Evolutionary conservation across 2,797 vertebrate genomes (phyloP), one percentile per base, ranked within the genome.

Genomic region (Scolopax rusticola): DNA sequence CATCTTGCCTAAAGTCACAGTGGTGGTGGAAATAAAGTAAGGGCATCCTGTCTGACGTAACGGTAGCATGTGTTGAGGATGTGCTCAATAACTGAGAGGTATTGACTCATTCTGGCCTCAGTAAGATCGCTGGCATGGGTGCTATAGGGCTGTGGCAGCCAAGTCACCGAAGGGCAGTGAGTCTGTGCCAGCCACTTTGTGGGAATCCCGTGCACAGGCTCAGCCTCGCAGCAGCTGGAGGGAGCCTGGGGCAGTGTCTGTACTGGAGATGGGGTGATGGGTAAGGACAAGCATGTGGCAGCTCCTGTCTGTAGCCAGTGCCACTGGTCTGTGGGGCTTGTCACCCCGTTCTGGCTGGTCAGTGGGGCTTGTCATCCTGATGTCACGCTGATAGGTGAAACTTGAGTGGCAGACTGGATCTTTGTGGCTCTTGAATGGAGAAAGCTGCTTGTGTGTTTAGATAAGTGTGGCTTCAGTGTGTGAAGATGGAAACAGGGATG

Each of bases 231-330:
- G 40, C 51, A 47, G n/a, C 79, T 2, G 2, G 33, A 36, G 12
- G 12, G 15, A 48, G 15, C 23, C 68, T 0, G 0, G 30, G n/a
- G n/a, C 45, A 19, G 36, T 5, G 27, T 6, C 75, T 43, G 9
- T 5, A 0, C 15, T 21, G 38, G 36, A 36, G 18, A 65, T 18
- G 12, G 19, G 19, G 36, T 3, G 12, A 8, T 4, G 74, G 45
- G 17, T 9, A 18, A 24, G 69, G 24, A 28, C 33, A 15, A 6
- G 32, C 2, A 0, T 0, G 17, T 1, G 11, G 43, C 23, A 71
- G 24, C 56, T 48, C 13, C 28, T 1, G 8, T 36, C 18, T 32
- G 67, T 4, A n/a, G 47, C 47, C 41, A 12, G 16, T 36, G 47
- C 40, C 27, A 4, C 33, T 48, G 54, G 38, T 60, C 33, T 21